Evolutionary conservation across 1,140 invertebrate species (phyloP), one percentile per base, ranked within the genome.

Genomic region (Scaptomyza hsui): DNA sequence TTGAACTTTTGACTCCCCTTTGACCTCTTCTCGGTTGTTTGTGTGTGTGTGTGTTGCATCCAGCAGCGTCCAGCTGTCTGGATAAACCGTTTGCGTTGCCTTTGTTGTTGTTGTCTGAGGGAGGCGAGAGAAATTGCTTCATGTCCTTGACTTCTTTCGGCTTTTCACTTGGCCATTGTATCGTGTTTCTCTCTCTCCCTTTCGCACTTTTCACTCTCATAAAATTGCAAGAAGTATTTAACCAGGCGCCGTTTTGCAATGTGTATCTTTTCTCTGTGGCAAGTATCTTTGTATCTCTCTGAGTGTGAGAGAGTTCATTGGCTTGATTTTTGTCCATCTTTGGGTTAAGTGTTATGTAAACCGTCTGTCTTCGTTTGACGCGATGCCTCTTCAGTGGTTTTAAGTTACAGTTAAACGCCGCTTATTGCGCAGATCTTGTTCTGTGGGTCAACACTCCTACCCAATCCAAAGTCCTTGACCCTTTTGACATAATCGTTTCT

Each of bases 221-320:
- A 86, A 86, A 86, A 81, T 62, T 68, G 78, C 81, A 76, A 85
- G 76, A 76, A 85, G 76, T 76, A 85, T 83, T 83, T 83, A 83
- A 72, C 80, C 80, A 77, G 68, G 41, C 45, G 47, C 13, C 37
- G 35, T 19, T 55, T 18, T 69, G 52, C 45, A 53, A 16, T 41
- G n/a, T 47, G 16, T 63, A 56, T 71, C 21, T 51, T n/a, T n/a
- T n/a, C n/a, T n/a, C n/a, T n/a, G n/a, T n/a, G n/a, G 6, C 26
- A 18, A 18, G 4, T 70, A 32, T 69, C 24, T 29, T 13, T 42
- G 35, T 57, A 26, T 52, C 35, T 60, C 51, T 56, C n/a, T 37
- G 3, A n/a, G 32, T 37, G 19, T 42, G 16, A 63, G 19, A 37
- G 16, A 63, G 81, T 78, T 85, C 73, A 81, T 86, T 86, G 78